phyloP scores from a whole-genome alignment of 2,888 invertebrate genomes.

The Tortrix viridana region DNA sequence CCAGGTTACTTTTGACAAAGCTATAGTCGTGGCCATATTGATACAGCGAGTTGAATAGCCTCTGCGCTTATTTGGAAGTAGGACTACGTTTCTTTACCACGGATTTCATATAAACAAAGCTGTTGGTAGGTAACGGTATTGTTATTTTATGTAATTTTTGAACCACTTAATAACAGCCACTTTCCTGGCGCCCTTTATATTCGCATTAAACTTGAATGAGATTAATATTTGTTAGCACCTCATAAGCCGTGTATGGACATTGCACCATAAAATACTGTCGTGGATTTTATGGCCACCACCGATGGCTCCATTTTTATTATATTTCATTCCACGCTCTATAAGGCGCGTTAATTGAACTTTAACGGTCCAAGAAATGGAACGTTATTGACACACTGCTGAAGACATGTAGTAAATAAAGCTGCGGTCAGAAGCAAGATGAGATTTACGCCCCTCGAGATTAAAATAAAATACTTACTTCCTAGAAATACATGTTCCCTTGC shows the following conservation, averaged over 20 bases:
- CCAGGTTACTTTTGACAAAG: no score
- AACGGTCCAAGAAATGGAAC: slow-evolving; percentile 66
- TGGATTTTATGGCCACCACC: slow-evolving; percentile 62
- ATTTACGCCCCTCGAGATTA: no score
- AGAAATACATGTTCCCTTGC: no score
- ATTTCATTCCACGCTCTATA: slow-evolving; percentile 71
- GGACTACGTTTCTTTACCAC: neutral
- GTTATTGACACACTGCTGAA: slow-evolving; percentile 60
- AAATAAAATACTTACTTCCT: no score
- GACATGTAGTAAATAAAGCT: slow-evolving; percentile 35
- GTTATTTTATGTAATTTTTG: neutral
- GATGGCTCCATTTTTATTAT: slow-evolving; percentile 68
- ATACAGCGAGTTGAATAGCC: no score
- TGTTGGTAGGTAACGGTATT: neutral
- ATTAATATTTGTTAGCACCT: slow-evolving; percentile 47
- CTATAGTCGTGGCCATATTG: no score
- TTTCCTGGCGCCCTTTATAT: slow-evolving; percentile 27
- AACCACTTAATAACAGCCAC: neutral
- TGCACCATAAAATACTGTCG: slow-evolving; percentile 65
- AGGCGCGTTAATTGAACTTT: slow-evolving; percentile 74
- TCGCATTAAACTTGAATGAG: slow-evolving; percentile 47
- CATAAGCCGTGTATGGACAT: slow-evolving; percentile 55
- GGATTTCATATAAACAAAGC: neutral
- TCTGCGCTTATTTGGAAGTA: no score
- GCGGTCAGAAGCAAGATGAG: neutral